A percentile compares a stretch with the other conserved stretches of the same genome.
Conservation (phyloP, 2,113 vertebrate species). For the Balaeniceps rex region DNA sequence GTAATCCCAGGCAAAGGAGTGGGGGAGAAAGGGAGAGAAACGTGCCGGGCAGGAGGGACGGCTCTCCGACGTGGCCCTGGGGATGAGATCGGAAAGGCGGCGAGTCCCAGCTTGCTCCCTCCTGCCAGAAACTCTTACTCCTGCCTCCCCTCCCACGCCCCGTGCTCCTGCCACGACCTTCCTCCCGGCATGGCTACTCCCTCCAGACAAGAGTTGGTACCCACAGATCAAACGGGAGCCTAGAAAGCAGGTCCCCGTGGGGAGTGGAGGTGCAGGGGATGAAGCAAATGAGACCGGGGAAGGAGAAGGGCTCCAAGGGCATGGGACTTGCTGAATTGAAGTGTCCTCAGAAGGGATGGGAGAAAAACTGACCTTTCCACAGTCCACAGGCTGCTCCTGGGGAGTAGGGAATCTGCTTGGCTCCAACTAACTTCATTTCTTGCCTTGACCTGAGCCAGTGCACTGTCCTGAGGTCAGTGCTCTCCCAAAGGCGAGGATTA, state of each 20-base stretch:
- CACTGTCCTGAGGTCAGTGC: neutral
- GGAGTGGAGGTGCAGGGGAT: neutral
- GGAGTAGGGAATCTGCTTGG: accelerated
- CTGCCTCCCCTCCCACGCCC: neutral
- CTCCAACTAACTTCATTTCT: neutral
- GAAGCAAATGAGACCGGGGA: accelerated
- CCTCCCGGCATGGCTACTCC: neutral
- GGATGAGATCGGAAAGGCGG: neutral
- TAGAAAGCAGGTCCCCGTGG: accelerated
- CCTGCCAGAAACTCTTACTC: neutral
- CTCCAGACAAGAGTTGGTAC: neutral
- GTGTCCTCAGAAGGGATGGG: neutral
- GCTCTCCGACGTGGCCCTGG: neutral
- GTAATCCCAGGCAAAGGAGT: neutral
- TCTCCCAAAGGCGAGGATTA: neutral
- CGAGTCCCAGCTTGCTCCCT: neutral
- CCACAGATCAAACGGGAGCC: neutral
- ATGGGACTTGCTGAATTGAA: accelerated
- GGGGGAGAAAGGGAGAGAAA: neutral
- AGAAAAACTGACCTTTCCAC: neutral
- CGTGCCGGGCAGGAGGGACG: neutral
- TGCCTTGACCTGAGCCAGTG: accelerated
- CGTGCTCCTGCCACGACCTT: neutral
- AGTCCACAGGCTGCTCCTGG: neutral
- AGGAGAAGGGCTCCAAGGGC: neutral